Conservation (phyloP, 2,113 vertebrate species). For the Formicarius rufipectus region DNA sequence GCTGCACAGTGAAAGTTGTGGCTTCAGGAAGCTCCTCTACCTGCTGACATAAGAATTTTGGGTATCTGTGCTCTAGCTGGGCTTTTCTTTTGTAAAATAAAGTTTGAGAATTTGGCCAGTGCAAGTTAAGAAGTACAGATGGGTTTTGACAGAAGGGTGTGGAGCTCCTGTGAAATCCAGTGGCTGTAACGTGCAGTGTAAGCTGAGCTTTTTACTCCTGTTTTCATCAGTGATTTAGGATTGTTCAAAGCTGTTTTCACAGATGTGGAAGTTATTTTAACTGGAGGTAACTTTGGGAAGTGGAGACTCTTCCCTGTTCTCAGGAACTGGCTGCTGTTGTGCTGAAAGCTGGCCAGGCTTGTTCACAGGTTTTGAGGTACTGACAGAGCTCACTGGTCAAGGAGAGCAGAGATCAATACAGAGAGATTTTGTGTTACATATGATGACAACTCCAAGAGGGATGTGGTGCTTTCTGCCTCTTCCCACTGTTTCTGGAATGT, state of each 20-base stretch:
- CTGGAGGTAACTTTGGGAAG: not conserved
- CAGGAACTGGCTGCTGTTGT: not conserved
- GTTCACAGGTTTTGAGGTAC: not conserved
- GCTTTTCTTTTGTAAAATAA: not conserved
- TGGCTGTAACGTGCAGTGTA: not conserved
- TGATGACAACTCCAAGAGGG: not conserved
- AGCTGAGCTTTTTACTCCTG: not conserved
- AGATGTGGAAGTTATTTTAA: not conserved
- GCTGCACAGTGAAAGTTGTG: not conserved
- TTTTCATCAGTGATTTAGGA: not conserved
- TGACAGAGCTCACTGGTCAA: not conserved
- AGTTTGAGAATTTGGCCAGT: not conserved
- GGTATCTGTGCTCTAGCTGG: not conserved
- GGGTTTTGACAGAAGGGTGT: not conserved
- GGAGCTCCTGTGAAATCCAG: not conserved
- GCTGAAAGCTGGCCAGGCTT: not conserved
- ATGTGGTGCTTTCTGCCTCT: not conserved
- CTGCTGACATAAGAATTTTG: not conserved
- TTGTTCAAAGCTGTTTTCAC: not conserved
- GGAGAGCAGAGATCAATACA: not conserved
- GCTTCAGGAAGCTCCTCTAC: not conserved
- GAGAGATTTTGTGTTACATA: not conserved
- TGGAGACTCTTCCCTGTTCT: not conserved
- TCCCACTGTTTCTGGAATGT: not conserved
- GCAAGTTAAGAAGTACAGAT: accelerated